Conservation (phyloP, 2,888 invertebrate genomes). For the Glaucopsyche alexis region DNA sequence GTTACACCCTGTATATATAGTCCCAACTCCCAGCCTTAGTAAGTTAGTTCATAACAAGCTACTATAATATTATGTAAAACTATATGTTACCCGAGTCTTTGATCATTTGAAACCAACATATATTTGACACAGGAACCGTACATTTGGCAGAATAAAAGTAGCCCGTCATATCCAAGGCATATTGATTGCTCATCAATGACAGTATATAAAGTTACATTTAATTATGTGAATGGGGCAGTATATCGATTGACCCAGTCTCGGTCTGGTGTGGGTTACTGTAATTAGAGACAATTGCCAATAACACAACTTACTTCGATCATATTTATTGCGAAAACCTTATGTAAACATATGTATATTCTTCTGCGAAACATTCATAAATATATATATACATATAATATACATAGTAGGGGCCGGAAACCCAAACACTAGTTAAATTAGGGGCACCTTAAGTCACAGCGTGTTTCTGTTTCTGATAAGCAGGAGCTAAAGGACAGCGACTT, state of each 20-base stretch:
- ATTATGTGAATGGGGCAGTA: neutral
- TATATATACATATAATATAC: neutral
- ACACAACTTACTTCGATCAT: conserved; percentile 43
- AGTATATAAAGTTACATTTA: neutral
- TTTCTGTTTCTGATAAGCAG: too few species aligned
- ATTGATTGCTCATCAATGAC: neutral
- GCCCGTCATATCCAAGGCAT: neutral
- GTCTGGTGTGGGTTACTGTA: neutral
- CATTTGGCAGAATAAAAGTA: too few species aligned
- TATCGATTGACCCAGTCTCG: conserved; percentile 13
- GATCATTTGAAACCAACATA: too few species aligned
- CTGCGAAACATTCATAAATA: conserved; percentile 38
- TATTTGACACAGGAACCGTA: too few species aligned
- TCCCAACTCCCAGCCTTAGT: too few species aligned
- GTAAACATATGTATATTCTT: conserved; percentile 54
- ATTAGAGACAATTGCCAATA: neutral
- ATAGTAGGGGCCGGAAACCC: neutral
- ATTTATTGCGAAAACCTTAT: conserved; percentile 50
- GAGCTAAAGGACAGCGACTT: neutral
- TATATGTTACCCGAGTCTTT: too few species aligned
- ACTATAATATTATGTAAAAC: too few species aligned
- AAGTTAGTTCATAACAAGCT: too few species aligned
- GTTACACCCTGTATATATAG: too few species aligned
- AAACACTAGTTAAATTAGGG: neutral
- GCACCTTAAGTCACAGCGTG: neutral